Evolutionary conservation across 1,140 invertebrate species (phyloP).

Genomic region (Venturia canescens): DNA sequence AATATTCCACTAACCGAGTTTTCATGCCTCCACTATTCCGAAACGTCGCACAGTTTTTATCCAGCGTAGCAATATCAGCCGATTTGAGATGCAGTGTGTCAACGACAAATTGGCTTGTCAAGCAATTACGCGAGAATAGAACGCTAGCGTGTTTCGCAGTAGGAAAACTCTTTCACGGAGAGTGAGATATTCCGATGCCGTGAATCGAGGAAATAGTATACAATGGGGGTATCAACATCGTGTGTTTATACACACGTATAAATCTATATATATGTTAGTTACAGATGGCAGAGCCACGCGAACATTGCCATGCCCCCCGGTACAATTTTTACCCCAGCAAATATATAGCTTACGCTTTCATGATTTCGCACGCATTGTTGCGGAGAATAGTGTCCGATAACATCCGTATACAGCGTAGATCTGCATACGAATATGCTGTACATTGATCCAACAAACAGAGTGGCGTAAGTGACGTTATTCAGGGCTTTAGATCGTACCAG

Average conservation of each 20-base stretch:
- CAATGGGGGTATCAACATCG: background rate
- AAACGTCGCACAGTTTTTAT: too few relatives aligned
- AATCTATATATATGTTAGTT: constrained; percentile 37
- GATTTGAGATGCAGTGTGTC: constrained; percentile 62
- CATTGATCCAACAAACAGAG: background rate
- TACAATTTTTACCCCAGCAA: constrained; percentile 30
- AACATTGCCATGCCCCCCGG: constrained; percentile 2
- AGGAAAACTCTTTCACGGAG: background rate
- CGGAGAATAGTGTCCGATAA: constrained; percentile 30
- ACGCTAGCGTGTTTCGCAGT: constrained; percentile 41
- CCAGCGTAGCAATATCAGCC: constrained; percentile 7
- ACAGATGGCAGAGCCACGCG: constrained; percentile 35
- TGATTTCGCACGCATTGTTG: constrained; percentile 29
- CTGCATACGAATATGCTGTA: background rate
- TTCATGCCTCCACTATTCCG: too few relatives aligned
- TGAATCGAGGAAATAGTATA: background rate
- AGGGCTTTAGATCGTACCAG: background rate
- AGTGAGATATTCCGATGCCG: constrained; percentile 10
- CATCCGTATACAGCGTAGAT: constrained; percentile 21
- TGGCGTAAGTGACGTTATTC: background rate
- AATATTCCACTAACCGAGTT: too few relatives aligned
- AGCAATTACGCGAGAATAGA: constrained; percentile 51
- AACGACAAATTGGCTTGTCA: constrained; percentile 67
- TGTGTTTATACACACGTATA: background rate
- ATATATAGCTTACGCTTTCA: constrained; percentile 6